Conservation (phyloP, 2,888 invertebrate species). For the Pseudolycoriella hygida region DNA sequence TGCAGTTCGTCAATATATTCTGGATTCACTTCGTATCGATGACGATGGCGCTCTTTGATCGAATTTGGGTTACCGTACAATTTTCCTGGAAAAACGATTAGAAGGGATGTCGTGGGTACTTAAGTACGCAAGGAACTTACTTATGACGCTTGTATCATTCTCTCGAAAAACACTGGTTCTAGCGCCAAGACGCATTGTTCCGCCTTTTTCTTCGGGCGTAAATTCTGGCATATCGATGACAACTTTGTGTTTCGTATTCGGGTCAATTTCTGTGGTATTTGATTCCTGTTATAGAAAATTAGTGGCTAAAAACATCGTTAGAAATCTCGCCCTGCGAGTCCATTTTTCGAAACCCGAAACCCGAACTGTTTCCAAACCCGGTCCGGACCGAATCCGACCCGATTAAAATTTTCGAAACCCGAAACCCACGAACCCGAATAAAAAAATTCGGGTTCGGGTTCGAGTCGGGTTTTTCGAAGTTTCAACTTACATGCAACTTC, state of each 20-base stretch:
- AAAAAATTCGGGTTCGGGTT: too few species aligned
- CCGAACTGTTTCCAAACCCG: too few species aligned
- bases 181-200: slow-evolving; percentile 96
- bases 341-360: too few species aligned
- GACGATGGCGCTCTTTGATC: slow-evolving; percentile 91
- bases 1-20: slow-evolving; percentile 62
- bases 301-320: background rate
- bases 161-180: slow-evolving; percentile 65
- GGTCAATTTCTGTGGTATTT: slow-evolving; percentile 71
- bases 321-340: too few species aligned
- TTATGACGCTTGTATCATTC: slow-evolving; percentile 34
- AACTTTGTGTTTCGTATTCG: slow-evolving; percentile 53
- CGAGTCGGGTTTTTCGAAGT: too few species aligned
- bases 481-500: slow-evolving; percentile 29
- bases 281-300: slow-evolving; percentile 34
- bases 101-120: background rate
- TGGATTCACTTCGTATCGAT: slow-evolving; percentile 95
- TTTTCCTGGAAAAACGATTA: slow-evolving; percentile 33
- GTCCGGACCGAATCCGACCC: too few species aligned
- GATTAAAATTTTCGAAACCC: too few species aligned
- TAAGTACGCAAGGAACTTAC: slow-evolving; percentile 30
- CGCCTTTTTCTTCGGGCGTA: slow-evolving; percentile 81
- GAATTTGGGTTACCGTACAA: slow-evolving; percentile 58
- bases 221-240: slow-evolving; percentile 99
- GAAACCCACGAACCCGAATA: too few species aligned